phyloP scores from a whole-genome alignment of 2,797 vertebrate species.

The Galaxias olidus region DNA sequence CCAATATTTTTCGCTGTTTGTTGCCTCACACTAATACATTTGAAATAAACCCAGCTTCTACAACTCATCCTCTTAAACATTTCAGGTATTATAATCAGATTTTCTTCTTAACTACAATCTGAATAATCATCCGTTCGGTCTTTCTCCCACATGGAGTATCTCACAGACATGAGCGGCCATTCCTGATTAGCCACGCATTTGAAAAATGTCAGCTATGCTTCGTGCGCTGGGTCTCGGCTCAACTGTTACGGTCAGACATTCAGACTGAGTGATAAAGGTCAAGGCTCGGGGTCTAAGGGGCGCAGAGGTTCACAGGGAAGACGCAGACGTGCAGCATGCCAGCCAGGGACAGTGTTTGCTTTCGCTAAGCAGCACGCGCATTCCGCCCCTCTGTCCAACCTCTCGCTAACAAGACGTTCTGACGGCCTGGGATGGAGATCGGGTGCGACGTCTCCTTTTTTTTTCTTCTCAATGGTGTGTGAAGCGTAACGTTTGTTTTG shows the following conservation, averaged over 20 bases:
- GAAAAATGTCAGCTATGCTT: constrained; percentile 74
- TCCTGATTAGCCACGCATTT: constrained; percentile 74
- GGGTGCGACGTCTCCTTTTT: constrained; percentile 4
- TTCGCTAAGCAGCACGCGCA: not conserved
- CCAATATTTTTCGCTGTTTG: no score
- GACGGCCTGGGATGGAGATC: not conserved
- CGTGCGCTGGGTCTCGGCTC: constrained; percentile 50
- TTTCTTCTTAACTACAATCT: no score
- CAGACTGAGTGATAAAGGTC: constrained; percentile 38
- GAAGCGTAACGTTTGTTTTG: no score
- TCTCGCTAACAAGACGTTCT: not conserved
- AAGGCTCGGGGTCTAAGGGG: constrained; percentile 10
- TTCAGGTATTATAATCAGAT: no score
- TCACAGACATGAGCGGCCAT: constrained; percentile 58
- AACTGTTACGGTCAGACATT: constrained; percentile 47
- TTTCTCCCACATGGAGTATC: constrained; percentile 36
- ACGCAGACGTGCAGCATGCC: no score
- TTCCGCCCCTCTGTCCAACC: not conserved
- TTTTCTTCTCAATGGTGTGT: not conserved
- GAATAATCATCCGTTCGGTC: constrained; percentile 16
- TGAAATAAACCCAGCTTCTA: no score
- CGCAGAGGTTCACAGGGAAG: constrained; percentile 8
- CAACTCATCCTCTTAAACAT: no score
- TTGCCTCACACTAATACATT: no score
- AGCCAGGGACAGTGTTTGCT: constrained; percentile 8